These are phyloP conservation scores for Anser brachyrhynchus DNA, from an alignment of 2,113 vertebrate genomes.

Conservation along the genomic window DNA sequence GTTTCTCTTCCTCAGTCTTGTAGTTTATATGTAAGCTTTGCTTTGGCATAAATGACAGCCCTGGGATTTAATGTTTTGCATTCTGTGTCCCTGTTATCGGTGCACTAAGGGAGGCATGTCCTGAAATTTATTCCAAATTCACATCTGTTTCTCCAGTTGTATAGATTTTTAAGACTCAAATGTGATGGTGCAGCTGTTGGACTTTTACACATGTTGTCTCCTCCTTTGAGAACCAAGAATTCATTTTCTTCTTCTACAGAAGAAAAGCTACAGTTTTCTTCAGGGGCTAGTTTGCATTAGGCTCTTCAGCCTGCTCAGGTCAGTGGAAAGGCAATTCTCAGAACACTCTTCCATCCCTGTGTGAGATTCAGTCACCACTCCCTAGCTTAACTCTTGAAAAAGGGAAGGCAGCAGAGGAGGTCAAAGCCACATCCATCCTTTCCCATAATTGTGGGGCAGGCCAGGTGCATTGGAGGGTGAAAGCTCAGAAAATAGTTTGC, in stretches of 20 bases:
- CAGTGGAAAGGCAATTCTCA: neutral
- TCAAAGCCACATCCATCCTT: neutral
- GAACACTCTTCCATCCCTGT: neutral
- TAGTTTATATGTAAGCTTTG: neutral
- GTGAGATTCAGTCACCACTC: neutral
- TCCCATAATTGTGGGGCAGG: neutral
- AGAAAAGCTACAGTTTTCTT: neutral
- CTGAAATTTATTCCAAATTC: neutral
- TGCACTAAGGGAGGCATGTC: neutral
- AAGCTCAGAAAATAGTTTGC: neutral
- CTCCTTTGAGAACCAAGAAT: neutral
- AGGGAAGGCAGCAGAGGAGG: neutral
- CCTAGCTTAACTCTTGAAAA: neutral
- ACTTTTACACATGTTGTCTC: neutral
- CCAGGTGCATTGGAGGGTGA: neutral
- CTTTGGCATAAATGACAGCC: neutral
- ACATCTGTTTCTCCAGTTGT: slow-evolving; percentile 45
- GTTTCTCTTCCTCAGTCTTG: neutral
- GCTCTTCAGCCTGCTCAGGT: neutral
- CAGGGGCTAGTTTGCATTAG: neutral
- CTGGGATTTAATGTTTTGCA: neutral
- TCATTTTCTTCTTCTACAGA: neutral
- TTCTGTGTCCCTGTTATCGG: neutral
- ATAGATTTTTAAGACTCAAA: slow-evolving; percentile 3
- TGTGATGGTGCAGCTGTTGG: slow-evolving; percentile 22